Conservation (phyloP, 2,888 invertebrate genomes). For the Zygothrica quintamaculata region DNA sequence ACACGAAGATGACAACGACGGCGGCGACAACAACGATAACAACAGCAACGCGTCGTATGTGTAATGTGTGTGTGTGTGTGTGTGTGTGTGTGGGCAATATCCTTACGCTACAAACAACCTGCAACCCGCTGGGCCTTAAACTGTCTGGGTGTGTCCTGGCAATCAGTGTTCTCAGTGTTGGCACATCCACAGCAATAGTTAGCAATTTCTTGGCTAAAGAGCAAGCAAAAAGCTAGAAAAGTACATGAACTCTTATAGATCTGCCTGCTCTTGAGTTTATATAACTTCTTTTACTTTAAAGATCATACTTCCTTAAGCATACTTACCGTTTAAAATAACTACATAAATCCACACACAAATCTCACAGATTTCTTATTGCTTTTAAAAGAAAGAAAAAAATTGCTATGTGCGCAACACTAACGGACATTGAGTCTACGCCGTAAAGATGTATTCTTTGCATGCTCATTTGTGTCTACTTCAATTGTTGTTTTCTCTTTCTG, state of each 20-base stretch:
- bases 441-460: slow-evolving; percentile 73
- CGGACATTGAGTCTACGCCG: slow-evolving; percentile 38
- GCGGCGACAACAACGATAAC: background rate
- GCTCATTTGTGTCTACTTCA: slow-evolving; percentile 77
- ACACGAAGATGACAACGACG: background rate
- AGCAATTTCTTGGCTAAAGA: too few species aligned
- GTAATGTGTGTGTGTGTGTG: too few species aligned
- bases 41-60: slow-evolving; percentile 68
- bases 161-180: background rate
- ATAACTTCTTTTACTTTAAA: too few species aligned
- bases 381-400: background rate
- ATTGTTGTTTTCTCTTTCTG: slow-evolving; percentile 62
- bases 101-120: slow-evolving; percentile 8
- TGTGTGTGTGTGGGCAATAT: slow-evolving; percentile 48
- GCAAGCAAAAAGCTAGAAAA: too few species aligned
- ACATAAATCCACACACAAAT: too few species aligned
- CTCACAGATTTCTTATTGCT: too few species aligned
- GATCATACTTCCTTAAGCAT: too few species aligned
- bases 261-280: too few species aligned
- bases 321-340: too few species aligned
- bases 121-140: slow-evolving; percentile 33
- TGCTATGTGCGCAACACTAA: background rate
- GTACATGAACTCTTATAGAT: too few species aligned
- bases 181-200: too few species aligned
- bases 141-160: slow-evolving; percentile 36